These are phyloP conservation scores for Oncopeltus fasciatus DNA, from an alignment of 1,140 invertebrate genomes.

Conservation along the genomic window DNA sequence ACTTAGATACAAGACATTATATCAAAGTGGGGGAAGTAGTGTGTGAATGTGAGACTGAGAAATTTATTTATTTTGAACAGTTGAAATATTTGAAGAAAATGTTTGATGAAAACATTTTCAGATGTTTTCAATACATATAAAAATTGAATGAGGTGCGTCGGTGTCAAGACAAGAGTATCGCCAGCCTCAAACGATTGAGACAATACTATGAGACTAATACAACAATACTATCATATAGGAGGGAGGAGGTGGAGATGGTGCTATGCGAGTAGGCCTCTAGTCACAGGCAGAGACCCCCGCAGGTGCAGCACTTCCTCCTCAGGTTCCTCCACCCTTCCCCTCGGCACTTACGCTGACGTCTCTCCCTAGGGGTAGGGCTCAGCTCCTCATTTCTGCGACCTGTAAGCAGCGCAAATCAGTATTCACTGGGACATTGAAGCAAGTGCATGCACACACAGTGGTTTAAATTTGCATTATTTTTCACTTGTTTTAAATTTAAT, in stretches of 20 bases:
- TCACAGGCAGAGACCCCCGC: neutral
- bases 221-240: neutral
- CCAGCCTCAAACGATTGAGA: neutral
- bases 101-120: too few species aligned
- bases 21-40: too few species aligned
- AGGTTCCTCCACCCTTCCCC: neutral
- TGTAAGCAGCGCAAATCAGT: neutral
- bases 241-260: neutral
- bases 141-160: too few species aligned
- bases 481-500: too few species aligned
- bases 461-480: too few species aligned
- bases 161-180: slow-evolving; percentile 2
- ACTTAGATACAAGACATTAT: too few species aligned
- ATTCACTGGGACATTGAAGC: too few species aligned
- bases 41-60: too few species aligned
- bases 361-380: neutral
- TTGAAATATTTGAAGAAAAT: too few species aligned
- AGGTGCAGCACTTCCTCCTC: slow-evolving; percentile 1
- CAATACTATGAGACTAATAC: slow-evolving; percentile 7
- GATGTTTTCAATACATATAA: too few species aligned
- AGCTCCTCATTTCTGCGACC: neutral
- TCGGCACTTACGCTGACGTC: neutral
- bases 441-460: too few species aligned
- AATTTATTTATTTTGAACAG: too few species aligned
- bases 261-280: neutral